These are phyloP conservation scores for Mungos mungo DNA, from an alignment of 2,113 vertebrate genomes.

Conservation along the genomic window DNA sequence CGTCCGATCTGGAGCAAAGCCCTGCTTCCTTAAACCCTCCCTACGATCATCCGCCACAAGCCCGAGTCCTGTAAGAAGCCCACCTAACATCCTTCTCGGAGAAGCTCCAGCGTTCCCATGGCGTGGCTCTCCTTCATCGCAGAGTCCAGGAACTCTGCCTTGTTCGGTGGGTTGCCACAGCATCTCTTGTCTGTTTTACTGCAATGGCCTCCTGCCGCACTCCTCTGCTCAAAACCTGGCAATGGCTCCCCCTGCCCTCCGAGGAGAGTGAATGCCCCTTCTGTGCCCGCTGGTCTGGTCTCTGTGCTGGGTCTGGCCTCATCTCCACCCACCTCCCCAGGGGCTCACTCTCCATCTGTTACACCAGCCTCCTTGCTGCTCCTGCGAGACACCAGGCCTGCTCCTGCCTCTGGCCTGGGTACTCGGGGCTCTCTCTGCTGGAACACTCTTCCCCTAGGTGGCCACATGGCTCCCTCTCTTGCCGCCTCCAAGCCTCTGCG, in stretches of 20 bases:
- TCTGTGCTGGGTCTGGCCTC: neutral
- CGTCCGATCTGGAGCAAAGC: neutral
- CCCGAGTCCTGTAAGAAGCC: neutral
- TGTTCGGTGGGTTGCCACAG: too few relatives aligned
- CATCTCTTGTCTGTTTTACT: too few relatives aligned
- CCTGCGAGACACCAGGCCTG: rapidly evolving
- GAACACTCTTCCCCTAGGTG: neutral
- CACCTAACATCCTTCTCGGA: neutral
- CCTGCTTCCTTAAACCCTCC: neutral
- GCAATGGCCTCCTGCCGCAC: neutral
- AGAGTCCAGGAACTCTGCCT: neutral
- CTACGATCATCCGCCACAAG: neutral
- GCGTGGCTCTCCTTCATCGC: neutral
- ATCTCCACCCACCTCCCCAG: neutral
- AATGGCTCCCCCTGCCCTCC: neutral
- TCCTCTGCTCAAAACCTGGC: neutral
- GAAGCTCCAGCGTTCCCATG: neutral
- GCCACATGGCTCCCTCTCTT: neutral
- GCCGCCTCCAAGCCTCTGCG: neutral
- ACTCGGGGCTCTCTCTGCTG: neutral
- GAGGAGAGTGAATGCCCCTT: neutral
- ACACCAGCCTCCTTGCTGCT: neutral
- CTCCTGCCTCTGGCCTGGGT: neutral
- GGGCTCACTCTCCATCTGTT: neutral
- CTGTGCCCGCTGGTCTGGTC: too few relatives aligned